These are phyloP conservation scores for Protosalanx chinensis DNA, from an alignment of 2,797 vertebrate species.

Conservation along the genomic window DNA sequence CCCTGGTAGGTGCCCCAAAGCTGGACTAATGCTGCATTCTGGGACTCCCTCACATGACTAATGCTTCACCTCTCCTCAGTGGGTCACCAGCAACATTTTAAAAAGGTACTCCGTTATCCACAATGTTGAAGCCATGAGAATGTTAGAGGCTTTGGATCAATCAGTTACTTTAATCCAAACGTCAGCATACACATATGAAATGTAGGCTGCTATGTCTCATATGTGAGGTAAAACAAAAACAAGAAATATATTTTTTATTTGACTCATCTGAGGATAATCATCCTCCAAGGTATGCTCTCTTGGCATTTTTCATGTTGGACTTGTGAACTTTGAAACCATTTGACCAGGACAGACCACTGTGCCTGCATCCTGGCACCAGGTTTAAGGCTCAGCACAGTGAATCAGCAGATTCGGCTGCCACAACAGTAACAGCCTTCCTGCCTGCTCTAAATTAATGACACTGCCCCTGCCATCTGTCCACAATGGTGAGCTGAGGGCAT, in stretches of 20 bases:
- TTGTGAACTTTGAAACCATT: too few relatives aligned
- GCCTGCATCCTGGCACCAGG: neutral
- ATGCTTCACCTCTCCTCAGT: conserved; percentile 34
- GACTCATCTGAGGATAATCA: too few relatives aligned
- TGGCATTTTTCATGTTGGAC: too few relatives aligned
- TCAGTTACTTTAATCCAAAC: too few relatives aligned
- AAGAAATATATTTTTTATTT: too few relatives aligned
- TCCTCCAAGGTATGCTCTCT: too few relatives aligned
- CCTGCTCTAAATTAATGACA: conserved; percentile 97
- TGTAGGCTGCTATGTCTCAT: too few relatives aligned
- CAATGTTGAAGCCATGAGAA: too few relatives aligned
- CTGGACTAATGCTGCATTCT: conserved; percentile 30
- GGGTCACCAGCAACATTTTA: conserved; percentile 20
- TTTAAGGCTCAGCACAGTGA: conserved; percentile 60
- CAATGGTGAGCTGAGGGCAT: conserved; percentile 79
- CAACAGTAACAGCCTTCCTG: conserved; percentile 87
- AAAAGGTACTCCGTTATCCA: conserved; percentile 21
- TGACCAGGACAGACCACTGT: neutral
- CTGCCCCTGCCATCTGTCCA: conserved; percentile 92
- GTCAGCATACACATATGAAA: too few relatives aligned
- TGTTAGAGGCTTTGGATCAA: too few relatives aligned
- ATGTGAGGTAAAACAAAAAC: too few relatives aligned
- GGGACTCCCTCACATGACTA: conserved; percentile 37
- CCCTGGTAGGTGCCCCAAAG: conserved; percentile 35
- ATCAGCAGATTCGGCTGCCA: conserved; percentile 89